Base-by-base conservation (phyloP, 1,140 invertebrate species). In the Apis laboriosa region DNA sequence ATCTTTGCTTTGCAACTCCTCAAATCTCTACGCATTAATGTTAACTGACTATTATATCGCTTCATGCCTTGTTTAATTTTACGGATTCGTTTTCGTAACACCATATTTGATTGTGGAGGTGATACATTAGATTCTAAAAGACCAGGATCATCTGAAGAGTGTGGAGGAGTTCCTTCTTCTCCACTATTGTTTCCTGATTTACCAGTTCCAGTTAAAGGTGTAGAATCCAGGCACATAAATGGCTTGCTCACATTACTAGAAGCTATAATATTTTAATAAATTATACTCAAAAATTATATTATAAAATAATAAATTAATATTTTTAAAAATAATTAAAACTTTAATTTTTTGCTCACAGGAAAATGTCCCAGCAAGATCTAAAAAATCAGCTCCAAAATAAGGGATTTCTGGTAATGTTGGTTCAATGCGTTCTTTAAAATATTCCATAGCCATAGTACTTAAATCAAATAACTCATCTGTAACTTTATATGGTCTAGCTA, bases 401-500 rank as follows among this genome's bases (percentile, higher is more conserved):
- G 97, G 96, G 84, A 98, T 97, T 93, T 98, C 97, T 51, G 97
- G 97, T 85, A 98, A 94, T 82, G 96, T 97, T 56, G 97, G 97
- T 92, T 98, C 97, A 90, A 98, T 97, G 85, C 96, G 96, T 93
- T 98, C 97, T 92, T 98, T 98, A 90, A 98, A 98, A 93, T 98
- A 98, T 93, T 98, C 97, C 97, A 98, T 98, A 49, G 97, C 97
- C 97, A 98, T 98, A 43, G 97, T 98, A 53, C 97, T 98, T 72
- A 98, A 94, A 95, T 98, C 97, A 94, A 98, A 98, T n/a, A 98
- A 94, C 93, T 98, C 97, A 94, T 98, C 97, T 12, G 97, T 98
- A 61, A 98, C 97, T 94, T 97, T 97, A 92, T 97, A 98, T 71
- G 97, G 97, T 88, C 97, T 95, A 81, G 96, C 96, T 84, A 98